Evolutionary conservation across 1,140 invertebrate species (phyloP), one percentile per base, ranked within the genome.

Genomic region (Coelopa frigida): DNA sequence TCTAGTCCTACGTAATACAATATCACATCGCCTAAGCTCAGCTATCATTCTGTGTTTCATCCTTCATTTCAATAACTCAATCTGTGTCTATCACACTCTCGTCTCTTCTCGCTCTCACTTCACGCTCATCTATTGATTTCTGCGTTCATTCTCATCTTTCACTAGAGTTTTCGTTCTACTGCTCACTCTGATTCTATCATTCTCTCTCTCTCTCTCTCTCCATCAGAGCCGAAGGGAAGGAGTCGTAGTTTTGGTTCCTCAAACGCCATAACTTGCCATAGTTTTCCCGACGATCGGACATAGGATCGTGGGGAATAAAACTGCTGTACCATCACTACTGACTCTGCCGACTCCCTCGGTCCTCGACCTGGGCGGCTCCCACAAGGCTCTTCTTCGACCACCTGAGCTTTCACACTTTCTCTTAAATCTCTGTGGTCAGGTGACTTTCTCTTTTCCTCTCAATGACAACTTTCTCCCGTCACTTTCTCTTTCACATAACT

Each of bases 221-320:
- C n/a, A 20, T 38, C 11, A 4, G 5, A 21, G 23, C 23, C 18
- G 23, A 20, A 14, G 7, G 10, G 37, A 43, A 29, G 47, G 55
- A 59, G 61, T 59, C 53, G 58, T 54, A 61, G 62, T 66, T 62
- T 59, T 63, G 59, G 55, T 60, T 3, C 54, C 53, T 52, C 31
- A 49, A 51, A 54, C 55, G 64, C 64, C 64, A 68, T 68, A 58
- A 68, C 64, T 68, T 68, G 64, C 64, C 63, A 67, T 67, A 67
- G 61, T 58, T 59, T 41, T 29, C 29, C n/a, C n/a, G n/a, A n/a
- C n/a, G n/a, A n/a, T n/a, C n/a, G n/a, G n/a, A n/a, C n/a, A n/a
- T n/a, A n/a, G n/a, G n/a, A n/a, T n/a, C n/a, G n/a, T n/a, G n/a
- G n/a, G n/a, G n/a, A n/a, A n/a, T n/a, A n/a, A n/a, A n/a, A n/a